A percentile compares a stretch with the other conserved stretches of the same genome.
phyloP scores from a whole-genome alignment of 2,797 vertebrate genomes.

The Mormyrus hasselquistii region DNA sequence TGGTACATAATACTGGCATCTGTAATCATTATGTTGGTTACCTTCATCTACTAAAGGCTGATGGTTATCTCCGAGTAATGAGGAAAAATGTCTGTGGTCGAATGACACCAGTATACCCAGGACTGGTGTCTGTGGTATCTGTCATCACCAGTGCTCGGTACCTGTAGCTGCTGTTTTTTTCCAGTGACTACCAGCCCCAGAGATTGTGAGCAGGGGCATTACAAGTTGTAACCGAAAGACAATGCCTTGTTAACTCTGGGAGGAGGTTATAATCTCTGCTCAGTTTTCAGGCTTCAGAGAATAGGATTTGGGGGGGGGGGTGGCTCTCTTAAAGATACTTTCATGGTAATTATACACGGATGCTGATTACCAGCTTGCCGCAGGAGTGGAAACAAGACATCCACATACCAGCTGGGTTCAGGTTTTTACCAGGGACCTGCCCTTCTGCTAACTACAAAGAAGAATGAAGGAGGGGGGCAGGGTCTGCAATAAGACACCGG shows the following conservation, averaged over 20 bases:
- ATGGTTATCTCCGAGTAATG: background rate
- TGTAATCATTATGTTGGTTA: background rate
- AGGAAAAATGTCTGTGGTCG: background rate
- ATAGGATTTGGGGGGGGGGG: conserved; percentile 29
- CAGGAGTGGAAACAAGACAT: background rate
- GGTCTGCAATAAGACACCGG: background rate
- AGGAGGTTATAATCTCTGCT: conserved; percentile 43
- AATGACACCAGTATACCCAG: background rate
- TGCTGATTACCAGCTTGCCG: background rate
- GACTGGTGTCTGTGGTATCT: background rate
- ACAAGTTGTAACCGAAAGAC: conserved; percentile 38
- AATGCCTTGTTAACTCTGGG: conserved; percentile 42
- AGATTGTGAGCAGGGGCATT: conserved; percentile 45
- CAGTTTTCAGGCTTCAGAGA: conserved; percentile 21
- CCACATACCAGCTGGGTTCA: background rate
- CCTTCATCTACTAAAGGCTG: background rate
- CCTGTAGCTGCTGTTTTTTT: background rate
- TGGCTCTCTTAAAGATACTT: conserved; percentile 30
- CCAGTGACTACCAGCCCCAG: background rate
- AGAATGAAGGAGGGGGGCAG: background rate
- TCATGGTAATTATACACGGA: conserved; percentile 24
- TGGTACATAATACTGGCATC: background rate
- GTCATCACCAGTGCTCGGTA: background rate
- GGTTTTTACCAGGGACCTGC: conserved; percentile 2
- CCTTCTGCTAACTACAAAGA: background rate